Percentiles rank a stretch among this genome's conserved stretches.
Evolutionary conservation across 1,140 invertebrate species (phyloP).

Genomic region (Lineus longissimus): DNA sequence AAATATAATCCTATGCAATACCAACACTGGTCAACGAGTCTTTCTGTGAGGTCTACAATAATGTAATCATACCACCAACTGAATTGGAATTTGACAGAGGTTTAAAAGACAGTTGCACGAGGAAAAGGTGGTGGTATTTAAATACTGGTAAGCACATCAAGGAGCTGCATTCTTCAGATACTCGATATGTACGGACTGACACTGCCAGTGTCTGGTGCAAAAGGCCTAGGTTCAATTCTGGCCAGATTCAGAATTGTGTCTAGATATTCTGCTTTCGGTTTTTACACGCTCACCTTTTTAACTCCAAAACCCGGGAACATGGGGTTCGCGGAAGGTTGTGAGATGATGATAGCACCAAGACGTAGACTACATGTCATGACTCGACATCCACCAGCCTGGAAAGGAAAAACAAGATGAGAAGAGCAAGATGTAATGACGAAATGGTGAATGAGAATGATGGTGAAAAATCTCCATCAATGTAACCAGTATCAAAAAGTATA

Average conservation of each 20-base stretch:
- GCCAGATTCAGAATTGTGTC: no score
- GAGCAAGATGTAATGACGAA: constrained; percentile 4
- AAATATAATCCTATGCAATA: neutral
- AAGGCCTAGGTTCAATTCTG: no score
- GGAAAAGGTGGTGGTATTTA: neutral
- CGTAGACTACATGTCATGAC: constrained; percentile 68
- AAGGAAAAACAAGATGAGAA: constrained; percentile 1
- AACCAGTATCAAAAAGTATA: neutral
- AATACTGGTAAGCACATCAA: neutral
- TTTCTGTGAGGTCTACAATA: neutral
- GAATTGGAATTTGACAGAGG: neutral
- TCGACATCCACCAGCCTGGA: constrained; percentile 63
- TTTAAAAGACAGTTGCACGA: neutral
- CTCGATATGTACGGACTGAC: no score
- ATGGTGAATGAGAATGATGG: neutral
- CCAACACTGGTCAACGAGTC: neutral
- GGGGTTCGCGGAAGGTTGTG: constrained; percentile 66
- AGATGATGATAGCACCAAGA: constrained; percentile 64
- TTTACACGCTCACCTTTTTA: constrained; percentile 56
- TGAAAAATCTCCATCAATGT: neutral
- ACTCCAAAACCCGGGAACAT: constrained; percentile 74
- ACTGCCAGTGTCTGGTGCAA: no score
- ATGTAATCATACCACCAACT: neutral
- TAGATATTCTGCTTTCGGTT: neutral
- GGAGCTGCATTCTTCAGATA: neutral